Conservation (phyloP, 2,797 vertebrate genomes). For the Melanogrammus aeglefinus region DNA sequence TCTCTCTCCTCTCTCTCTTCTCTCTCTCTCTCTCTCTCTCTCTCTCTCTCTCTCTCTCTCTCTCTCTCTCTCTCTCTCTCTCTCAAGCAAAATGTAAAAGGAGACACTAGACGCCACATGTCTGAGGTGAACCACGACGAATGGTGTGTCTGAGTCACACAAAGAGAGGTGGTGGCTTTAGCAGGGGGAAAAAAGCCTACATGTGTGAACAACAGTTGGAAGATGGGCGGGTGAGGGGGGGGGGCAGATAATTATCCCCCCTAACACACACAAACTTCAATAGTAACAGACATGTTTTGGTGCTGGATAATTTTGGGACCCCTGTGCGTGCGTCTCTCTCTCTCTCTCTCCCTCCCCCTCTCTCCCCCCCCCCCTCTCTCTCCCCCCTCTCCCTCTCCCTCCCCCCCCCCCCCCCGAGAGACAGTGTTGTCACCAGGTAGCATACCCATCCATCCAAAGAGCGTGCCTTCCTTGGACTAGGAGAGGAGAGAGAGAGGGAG, state of each 20-base stretch:
- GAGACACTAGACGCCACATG: constrained; percentile 53
- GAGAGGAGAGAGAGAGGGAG: constrained; percentile 64
- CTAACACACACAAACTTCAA: constrained; percentile 14
- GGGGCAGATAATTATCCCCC: constrained; percentile 29
- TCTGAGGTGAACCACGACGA: constrained; percentile 44
- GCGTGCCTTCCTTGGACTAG: constrained; percentile 87
- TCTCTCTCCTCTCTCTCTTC: no score
- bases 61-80: constrained; percentile 2
- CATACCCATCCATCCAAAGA: constrained; percentile 92
- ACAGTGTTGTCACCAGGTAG: constrained; percentile 50
- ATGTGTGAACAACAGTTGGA: constrained; percentile 56
- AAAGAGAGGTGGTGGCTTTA: constrained; percentile 39
- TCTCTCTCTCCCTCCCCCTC: neutral
- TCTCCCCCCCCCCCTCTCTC: no score
- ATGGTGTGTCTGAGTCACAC: constrained; percentile 40
- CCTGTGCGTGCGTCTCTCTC: constrained; percentile 28
- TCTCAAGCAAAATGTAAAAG: constrained; percentile 40
- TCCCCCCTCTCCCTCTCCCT: neutral
- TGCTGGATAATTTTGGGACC: constrained; percentile 41
- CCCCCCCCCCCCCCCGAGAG: constrained; percentile 38
- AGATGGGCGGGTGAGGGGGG: constrained; percentile 41
- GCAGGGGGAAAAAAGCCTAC: constrained; percentile 51
- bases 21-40: no score
- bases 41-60: constrained; percentile 17
- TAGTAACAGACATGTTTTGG: constrained; percentile 42